Conservation (phyloP, 2,888 invertebrate species). For the Agapostemon virescens region DNA sequence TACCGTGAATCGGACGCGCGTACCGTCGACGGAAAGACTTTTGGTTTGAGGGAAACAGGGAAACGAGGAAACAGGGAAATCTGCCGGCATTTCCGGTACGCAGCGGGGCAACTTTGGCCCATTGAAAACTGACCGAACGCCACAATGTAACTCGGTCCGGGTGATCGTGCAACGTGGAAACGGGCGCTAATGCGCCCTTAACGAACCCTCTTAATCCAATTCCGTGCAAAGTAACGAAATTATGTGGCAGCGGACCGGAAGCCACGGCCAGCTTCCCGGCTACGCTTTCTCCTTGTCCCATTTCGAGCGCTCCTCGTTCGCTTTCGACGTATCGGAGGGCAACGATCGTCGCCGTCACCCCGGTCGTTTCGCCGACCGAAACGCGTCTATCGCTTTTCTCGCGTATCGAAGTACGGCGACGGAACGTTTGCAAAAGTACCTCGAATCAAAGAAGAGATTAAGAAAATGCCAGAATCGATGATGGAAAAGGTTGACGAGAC, state of each 20-base stretch:
- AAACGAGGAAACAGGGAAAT: constrained; percentile 51
- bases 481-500: not conserved
- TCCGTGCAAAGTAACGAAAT: constrained; percentile 73
- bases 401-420: not conserved
- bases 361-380: not conserved
- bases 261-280: constrained; percentile 61
- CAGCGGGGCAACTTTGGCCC: constrained; percentile 56
- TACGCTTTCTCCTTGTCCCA: constrained; percentile 44
- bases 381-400: not conserved
- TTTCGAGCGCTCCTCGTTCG: constrained; percentile 59
- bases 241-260: constrained; percentile 76
- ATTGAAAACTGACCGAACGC: constrained; percentile 68
- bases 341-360: constrained; percentile 32
- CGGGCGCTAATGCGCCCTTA: constrained; percentile 72
- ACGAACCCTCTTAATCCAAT: constrained; percentile 77
- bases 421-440: not conserved
- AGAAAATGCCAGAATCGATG: not conserved
- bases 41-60: constrained; percentile 36
- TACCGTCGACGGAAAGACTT: not conserved
- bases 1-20: not conserved
- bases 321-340: constrained; percentile 42
- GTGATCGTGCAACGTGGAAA: constrained; percentile 69
- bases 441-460: not conserved
- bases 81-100: constrained; percentile 52
- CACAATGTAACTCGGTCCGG: constrained; percentile 65